Evolutionary conservation across 2,797 vertebrate genomes (phyloP).

Genomic region (Gorsachius magnificus): DNA sequence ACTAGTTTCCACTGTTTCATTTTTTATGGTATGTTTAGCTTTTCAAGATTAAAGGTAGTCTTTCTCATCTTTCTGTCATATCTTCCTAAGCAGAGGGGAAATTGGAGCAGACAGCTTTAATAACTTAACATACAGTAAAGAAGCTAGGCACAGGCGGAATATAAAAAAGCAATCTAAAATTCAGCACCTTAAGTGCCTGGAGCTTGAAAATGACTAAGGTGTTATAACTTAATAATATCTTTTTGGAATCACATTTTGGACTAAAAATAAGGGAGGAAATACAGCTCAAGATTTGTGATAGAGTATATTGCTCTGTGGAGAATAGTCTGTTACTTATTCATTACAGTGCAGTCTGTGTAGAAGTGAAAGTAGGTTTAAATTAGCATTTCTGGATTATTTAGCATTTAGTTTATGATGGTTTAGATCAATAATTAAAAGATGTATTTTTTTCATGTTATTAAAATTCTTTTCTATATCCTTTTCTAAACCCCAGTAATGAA

Average conservation of each 20-base stretch:
- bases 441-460: background rate
- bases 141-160: conserved; percentile 55
- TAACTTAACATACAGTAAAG: conserved; percentile 64
- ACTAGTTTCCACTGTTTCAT: conserved; percentile 14
- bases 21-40: conserved; percentile 46
- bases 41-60: conserved; percentile 47
- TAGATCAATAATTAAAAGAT: conserved; percentile 57
- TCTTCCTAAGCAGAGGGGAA: conserved; percentile 63
- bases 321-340: conserved; percentile 26
- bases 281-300: conserved; percentile 31
- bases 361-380: conserved; percentile 51
- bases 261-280: conserved; percentile 44
- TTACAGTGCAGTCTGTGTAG: conserved; percentile 1
- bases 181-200: conserved; percentile 66
- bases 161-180: conserved; percentile 75
- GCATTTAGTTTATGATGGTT: conserved; percentile 15
- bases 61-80: conserved; percentile 64
- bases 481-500: background rate
- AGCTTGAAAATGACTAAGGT: conserved; percentile 65
- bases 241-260: conserved; percentile 60
- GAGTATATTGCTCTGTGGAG: conserved; percentile 43
- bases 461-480: background rate
- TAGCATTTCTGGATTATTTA: conserved; percentile 47
- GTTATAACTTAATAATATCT: conserved; percentile 70
- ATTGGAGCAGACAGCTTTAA: conserved; percentile 75